Evolutionary conservation across 2,797 vertebrate genomes (phyloP), one percentile per base, ranked within the genome.

Genomic region (Tachyglossus aculeatus): DNA sequence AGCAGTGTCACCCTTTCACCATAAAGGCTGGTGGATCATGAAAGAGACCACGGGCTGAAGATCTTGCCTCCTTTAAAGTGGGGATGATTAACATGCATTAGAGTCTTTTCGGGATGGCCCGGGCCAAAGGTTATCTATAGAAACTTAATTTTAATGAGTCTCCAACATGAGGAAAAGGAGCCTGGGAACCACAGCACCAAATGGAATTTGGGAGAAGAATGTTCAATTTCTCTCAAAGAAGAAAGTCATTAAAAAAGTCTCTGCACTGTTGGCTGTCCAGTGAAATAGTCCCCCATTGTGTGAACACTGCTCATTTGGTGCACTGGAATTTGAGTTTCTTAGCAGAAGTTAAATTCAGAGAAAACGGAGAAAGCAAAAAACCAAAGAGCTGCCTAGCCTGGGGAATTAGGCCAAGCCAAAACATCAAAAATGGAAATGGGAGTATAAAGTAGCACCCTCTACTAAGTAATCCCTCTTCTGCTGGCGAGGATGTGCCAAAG

Each of bases 131-230:
- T 80, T 77, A 14, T 66, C 78, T 67, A 69, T 45, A 54, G 82
- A 71, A 85, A 59, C 32, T 67, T 45, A 27, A 78, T n/a, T 78
- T 84, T 84, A 86, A 86, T 78, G 82, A 84, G 84, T 61, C 53
- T 60, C 60, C 72, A 81, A 72, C 67, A 79, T 2, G 2, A 40
- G 32, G 64, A 71, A n/a, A 38, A 67, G 64, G 33, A 69, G 41
- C 38, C 40, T 68, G 37, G 50, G 50, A 50, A 76, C 71, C 74
- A 68, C 69, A 66, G 25, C 59, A 24, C 16, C 3, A 56, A 66
- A 50, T 47, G 53, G 45, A 58, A 78, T 69, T 66, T 73, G 59
- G 77, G 54, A 32, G 69, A 76, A 82, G 59, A 74, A 45, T 60
- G 47, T 78, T 73, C 66, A 41, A 43, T 71, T 24, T 74, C 70